Percentiles rank a stretch among this genome's conserved stretches.
These are phyloP conservation scores for Rhyacophila evoluta DNA, from an alignment of 2,888 invertebrate genomes.

Conservation along the genomic window DNA sequence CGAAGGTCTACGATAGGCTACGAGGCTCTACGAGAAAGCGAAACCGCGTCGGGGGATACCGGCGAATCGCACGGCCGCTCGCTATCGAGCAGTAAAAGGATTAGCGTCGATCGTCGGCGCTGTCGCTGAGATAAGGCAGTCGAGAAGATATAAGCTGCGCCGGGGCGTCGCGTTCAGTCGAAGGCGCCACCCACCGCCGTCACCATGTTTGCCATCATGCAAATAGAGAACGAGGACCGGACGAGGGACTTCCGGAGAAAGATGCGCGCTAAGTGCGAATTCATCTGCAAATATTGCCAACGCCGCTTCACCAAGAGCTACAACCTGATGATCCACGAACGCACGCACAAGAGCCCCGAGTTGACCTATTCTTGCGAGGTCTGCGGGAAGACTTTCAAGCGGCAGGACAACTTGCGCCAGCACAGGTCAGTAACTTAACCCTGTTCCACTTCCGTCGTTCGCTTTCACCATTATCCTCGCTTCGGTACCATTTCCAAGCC, in stretches of 20 bases:
- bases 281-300: constrained; percentile 98
- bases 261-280: constrained; percentile 95
- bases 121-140: constrained; percentile 47
- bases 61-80: constrained; percentile 25
- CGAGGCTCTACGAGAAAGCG: constrained; percentile 8
- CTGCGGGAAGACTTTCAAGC: constrained; percentile 97
- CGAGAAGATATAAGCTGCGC: constrained; percentile 59
- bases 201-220: constrained; percentile 92
- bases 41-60: constrained; percentile 6
- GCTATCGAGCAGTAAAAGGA: constrained; percentile 26
- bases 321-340: constrained; percentile 98
- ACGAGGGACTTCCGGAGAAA: constrained; percentile 88
- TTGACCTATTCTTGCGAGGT: constrained; percentile 97
- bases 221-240: constrained; percentile 89
- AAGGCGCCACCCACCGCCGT: constrained; percentile 57
- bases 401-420: constrained; percentile 96
- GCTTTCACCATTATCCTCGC: constrained; percentile 10
- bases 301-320: constrained; percentile 98
- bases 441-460: background rate
- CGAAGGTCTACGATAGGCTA: constrained; percentile 4
- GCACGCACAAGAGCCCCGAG: constrained; percentile 97
- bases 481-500: background rate
- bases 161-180: constrained; percentile 61
- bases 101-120: constrained; percentile 47
- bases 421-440: constrained; percentile 79